phyloP scores from a whole-genome alignment of 2,113 vertebrate genomes.

The Empidonax alnorum region DNA sequence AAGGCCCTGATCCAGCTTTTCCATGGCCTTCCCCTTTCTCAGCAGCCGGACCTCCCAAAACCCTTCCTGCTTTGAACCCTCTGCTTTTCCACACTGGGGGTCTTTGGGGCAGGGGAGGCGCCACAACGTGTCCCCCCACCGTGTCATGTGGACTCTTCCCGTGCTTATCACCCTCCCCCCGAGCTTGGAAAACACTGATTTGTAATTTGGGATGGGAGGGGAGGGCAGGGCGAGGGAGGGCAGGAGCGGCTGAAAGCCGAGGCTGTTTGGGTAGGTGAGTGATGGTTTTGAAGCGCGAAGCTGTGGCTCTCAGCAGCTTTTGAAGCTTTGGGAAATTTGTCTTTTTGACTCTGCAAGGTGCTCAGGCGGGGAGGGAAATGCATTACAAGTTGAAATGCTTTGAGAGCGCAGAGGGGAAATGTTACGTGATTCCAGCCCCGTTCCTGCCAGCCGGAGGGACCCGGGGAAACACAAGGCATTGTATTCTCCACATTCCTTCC shows the following conservation, averaged over 20 bases:
- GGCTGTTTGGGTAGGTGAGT: not conserved
- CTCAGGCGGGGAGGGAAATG: not conserved
- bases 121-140: rapidly evolving
- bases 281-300: not conserved
- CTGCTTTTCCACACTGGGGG: not conserved
- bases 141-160: not conserved
- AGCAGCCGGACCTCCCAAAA: not conserved
- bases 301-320: conserved; percentile 40
- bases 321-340: conserved; percentile 37
- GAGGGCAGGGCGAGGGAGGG: not conserved
- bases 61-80: not conserved
- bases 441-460: not conserved
- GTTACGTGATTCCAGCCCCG: not conserved
- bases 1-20: rapidly evolving
- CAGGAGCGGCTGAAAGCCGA: not conserved
- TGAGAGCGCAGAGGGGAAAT: not conserved
- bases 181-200: rapidly evolving
- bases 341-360: conserved; percentile 29
- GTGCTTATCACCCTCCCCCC: rapidly evolving
- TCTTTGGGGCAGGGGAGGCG: not conserved
- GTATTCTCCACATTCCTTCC: not conserved
- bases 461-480: not conserved
- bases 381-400: not conserved
- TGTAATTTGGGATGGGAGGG: not conserved
- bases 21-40: not conserved